Evolutionary conservation across 2,888 invertebrate species (phyloP), one percentile per base, ranked within the genome.

Genomic region (Lycophotia porphyrea): DNA sequence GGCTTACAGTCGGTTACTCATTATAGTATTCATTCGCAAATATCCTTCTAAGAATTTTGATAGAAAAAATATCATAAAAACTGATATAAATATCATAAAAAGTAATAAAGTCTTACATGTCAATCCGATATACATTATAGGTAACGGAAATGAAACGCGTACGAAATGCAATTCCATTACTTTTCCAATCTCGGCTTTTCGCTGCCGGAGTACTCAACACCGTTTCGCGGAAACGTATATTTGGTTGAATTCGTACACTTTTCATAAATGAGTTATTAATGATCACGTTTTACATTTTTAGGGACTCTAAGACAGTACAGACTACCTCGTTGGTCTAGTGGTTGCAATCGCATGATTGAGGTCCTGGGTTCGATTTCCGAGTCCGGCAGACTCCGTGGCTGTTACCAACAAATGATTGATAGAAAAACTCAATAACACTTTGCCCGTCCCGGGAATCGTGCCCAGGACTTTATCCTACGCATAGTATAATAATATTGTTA

Each of bases 121-220:
- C 76, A 78, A 81, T 83, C 78, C 73, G 74, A 74, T 75, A 55
- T 79, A 82, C 73, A 76, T 86, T 68, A 81, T 76, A 55, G 76
- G 79, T 76, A 79, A 52, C 79, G 87, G 87, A 87, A 86, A 87
- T 87, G 78, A 86, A 86, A 83, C 81, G 74, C 85, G 83, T 82
- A 55, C 42, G 78, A 76, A 86, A 87, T 88, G 88, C 88, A 86
- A 88, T 88, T 83, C 78, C 85, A 88, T 88, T 88, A 87, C 84
- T 81, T 87, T 88, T 85, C 72, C 88, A 83, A 85, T 88, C 79
- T 80, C 80, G 49, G 77, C 75, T 76, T 74, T 81, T 77, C 78
- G 84, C 42, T 78, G 58, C 49, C 71, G 78, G 79, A 80, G 74
- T 82, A 65, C 63, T 81, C 76, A 71, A 76, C 74, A 73, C 76